Percentiles rank a stretch among this genome's conserved stretches.
phyloP scores from a whole-genome alignment of 2,113 vertebrate species.

The Sceloporus tristichus region DNA sequence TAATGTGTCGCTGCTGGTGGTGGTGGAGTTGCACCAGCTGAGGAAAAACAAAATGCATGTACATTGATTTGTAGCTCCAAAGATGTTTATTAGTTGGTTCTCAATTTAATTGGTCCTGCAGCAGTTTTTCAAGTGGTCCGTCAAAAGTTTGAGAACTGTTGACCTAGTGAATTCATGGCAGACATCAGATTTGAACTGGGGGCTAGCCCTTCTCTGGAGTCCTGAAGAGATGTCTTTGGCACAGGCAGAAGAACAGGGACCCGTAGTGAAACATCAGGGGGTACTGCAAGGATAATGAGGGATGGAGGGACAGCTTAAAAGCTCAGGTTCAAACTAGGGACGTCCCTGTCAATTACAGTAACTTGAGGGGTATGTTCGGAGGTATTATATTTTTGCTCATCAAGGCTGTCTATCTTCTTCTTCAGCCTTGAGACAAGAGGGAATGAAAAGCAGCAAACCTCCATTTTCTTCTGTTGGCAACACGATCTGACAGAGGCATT shows the following conservation, averaged over 20 bases:
- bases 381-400: slow-evolving; percentile 29
- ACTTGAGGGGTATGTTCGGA: slow-evolving; percentile 21
- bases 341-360: slow-evolving; percentile 29
- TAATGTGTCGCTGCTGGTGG: not conserved
- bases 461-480: slow-evolving; percentile 5
- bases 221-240: not conserved
- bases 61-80: not conserved
- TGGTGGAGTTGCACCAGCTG: not conserved
- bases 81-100: not conserved
- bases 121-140: not conserved
- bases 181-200: not conserved
- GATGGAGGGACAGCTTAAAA: slow-evolving; percentile 17
- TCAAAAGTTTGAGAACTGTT: no score
- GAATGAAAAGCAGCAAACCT: not conserved
- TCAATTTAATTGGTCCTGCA: not conserved
- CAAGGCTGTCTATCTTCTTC: not conserved
- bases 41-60: no score
- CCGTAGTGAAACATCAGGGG: not conserved
- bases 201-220: not conserved
- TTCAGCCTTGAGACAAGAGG: slow-evolving; percentile 25
- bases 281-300: not conserved
- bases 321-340: slow-evolving; percentile 3
- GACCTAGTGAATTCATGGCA: not conserved
- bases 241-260: not conserved
- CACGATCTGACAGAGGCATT: slow-evolving; percentile 13